Percentiles rank a stretch among this genome's conserved stretches.
phyloP scores from a whole-genome alignment of 2,797 vertebrate genomes.

The Mormyrops boulengeri region DNA sequence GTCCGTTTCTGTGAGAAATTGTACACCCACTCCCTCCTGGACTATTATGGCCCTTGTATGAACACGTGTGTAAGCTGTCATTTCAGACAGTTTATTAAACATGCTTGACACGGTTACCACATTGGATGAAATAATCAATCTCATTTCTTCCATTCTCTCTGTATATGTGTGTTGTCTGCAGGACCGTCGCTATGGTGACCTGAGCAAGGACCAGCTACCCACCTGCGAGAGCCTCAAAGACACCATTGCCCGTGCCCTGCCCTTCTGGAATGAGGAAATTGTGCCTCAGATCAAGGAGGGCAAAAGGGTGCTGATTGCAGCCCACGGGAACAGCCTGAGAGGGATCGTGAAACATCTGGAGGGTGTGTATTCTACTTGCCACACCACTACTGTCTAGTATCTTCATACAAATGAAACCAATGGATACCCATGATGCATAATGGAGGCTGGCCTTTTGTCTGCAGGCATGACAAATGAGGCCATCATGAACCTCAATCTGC shows the following conservation, averaged over 20 bases:
- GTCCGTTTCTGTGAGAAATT: background rate
- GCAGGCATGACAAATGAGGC: constrained; percentile 84
- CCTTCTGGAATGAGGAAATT: constrained; percentile 85
- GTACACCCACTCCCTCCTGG: background rate
- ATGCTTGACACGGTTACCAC: background rate
- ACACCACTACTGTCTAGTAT: background rate
- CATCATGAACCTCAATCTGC: constrained; percentile 91
- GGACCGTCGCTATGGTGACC: constrained; percentile 83
- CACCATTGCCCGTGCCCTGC: constrained; percentile 82
- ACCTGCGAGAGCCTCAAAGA: constrained; percentile 87
- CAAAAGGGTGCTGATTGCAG: constrained; percentile 81
- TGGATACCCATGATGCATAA: background rate
- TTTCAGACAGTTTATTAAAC: background rate
- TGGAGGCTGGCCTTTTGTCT: constrained; percentile 23
- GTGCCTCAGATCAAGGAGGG: constrained; percentile 85
- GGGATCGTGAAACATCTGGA: constrained; percentile 89
- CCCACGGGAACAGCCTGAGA: constrained; percentile 84
- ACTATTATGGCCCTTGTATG: background rate
- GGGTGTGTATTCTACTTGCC: constrained; percentile 49
- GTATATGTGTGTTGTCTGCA: constrained; percentile 34
- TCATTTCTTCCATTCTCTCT: background rate
- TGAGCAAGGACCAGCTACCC: constrained; percentile 80
- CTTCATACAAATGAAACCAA: background rate
- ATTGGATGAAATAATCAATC: background rate
- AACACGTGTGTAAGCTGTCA: background rate